Conservation (phyloP, 2,113 vertebrate genomes). For the Ictidomys tridecemlineatus region DNA sequence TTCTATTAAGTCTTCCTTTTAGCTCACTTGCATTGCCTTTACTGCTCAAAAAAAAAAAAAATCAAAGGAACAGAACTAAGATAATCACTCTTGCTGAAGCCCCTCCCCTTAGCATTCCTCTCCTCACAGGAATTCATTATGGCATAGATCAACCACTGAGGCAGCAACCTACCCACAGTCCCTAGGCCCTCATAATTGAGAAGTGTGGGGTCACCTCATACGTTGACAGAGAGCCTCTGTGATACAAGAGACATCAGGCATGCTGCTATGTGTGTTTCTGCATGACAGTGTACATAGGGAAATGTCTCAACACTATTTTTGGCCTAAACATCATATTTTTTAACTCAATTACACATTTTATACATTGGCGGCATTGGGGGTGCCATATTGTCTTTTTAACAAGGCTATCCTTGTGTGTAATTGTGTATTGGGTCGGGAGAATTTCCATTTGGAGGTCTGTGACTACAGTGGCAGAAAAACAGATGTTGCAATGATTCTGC, state of each 20-base stretch:
- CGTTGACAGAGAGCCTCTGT: neutral
- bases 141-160: neutral
- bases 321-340: neutral
- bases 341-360: neutral
- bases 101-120: neutral
- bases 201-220: neutral
- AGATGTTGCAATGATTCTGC: neutral
- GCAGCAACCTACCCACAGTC: neutral
- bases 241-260: neutral
- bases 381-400: neutral
- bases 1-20: neutral
- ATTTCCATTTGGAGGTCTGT: neutral
- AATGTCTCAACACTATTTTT: neutral
- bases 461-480: neutral
- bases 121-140: neutral
- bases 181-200: neutral
- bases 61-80: neutral
- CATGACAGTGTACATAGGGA: neutral
- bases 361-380: too few relatives aligned
- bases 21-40: neutral
- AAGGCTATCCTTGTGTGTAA: neutral
- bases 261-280: too few relatives aligned
- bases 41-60: neutral
- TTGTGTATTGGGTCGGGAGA: too few relatives aligned
- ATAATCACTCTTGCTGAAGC: neutral